Evolutionary conservation across 2,113 vertebrate genomes (phyloP).

Genomic region (Australoheros scitulus): DNA sequence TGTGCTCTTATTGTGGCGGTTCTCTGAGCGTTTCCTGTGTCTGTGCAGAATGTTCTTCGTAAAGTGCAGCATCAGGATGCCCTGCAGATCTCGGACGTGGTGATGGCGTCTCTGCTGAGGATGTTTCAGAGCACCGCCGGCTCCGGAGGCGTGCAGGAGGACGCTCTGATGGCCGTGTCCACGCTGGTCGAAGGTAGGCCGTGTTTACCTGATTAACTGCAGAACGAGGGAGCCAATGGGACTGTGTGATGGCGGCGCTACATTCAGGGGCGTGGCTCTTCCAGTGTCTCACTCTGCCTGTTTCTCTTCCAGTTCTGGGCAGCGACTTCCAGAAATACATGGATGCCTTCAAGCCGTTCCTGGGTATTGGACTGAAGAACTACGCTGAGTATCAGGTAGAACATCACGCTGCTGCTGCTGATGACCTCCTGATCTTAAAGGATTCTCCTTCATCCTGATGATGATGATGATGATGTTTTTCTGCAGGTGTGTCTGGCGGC

Average conservation of each 20-base stretch:
- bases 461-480: background rate
- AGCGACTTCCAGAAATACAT: slow-evolving; percentile 98
- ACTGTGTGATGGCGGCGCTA: too few relatives aligned
- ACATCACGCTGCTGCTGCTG: background rate
- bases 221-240: background rate
- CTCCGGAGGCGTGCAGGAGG: slow-evolving; percentile 94
- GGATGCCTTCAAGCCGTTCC: slow-evolving; percentile 98
- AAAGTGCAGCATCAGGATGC: slow-evolving; percentile 98
- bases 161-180: slow-evolving; percentile 97
- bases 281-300: background rate
- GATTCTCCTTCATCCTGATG: too few relatives aligned
- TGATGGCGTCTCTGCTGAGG: slow-evolving; percentile 95
- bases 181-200: slow-evolving; percentile 93
- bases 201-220: background rate
- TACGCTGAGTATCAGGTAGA: slow-evolving; percentile 96
- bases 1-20: background rate
- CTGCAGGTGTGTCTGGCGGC: slow-evolving; percentile 95
- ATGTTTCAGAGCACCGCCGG: slow-evolving; percentile 99
- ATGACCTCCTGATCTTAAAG: background rate
- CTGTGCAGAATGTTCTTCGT: slow-evolving; percentile 88
- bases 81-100: slow-evolving; percentile 96
- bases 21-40: background rate
- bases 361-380: slow-evolving; percentile 96
- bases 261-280: background rate
- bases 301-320: slow-evolving; percentile 85